Evolutionary conservation across 2,888 invertebrate genomes (phyloP).

Genomic region (Timema cristinae): DNA sequence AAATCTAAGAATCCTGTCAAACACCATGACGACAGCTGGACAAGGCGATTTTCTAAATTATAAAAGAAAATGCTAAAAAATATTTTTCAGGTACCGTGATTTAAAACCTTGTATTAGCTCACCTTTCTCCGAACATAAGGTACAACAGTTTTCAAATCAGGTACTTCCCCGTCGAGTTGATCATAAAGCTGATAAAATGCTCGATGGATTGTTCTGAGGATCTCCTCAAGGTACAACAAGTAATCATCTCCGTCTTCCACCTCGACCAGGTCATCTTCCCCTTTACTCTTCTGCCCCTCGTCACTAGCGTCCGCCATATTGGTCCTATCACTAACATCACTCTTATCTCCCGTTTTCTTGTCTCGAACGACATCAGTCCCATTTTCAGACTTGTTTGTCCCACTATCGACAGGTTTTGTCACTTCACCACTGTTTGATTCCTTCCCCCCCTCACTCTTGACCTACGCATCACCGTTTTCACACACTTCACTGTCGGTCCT

Average conservation of each 20-base stretch:
- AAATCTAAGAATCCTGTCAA: too few relatives aligned
- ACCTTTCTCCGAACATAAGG: slow-evolving; percentile 73
- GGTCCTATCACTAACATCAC: slow-evolving; percentile 27
- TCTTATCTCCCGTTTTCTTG: slow-evolving; percentile 33
- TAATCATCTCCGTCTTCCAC: slow-evolving; percentile 89
- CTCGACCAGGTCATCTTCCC: slow-evolving; percentile 58
- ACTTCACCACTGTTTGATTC: slow-evolving; percentile 19
- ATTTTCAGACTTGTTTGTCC: neutral
- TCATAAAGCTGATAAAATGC: slow-evolving; percentile 72
- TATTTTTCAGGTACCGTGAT: too few relatives aligned
- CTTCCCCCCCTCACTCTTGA: neutral
- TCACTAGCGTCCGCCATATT: too few relatives aligned
- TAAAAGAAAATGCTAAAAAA: too few relatives aligned
- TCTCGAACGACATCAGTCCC: slow-evolving; percentile 38
- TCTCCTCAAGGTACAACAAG: slow-evolving; percentile 85
- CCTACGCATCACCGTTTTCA: slow-evolving; percentile 11
- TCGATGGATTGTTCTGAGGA: slow-evolving; percentile 80
- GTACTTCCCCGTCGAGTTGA: slow-evolving; percentile 57
- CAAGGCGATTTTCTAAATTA: too few relatives aligned
- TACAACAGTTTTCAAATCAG: slow-evolving; percentile 72
- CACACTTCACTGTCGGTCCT: slow-evolving; percentile 20
- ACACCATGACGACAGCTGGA: too few relatives aligned
- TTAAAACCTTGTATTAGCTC: neutral
- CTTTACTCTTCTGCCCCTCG: neutral
- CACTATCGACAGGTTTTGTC: neutral